Evolutionary conservation across 2,797 vertebrate species (phyloP), one percentile per base, ranked within the genome.

Genomic region (Fistularia commersonii): DNA sequence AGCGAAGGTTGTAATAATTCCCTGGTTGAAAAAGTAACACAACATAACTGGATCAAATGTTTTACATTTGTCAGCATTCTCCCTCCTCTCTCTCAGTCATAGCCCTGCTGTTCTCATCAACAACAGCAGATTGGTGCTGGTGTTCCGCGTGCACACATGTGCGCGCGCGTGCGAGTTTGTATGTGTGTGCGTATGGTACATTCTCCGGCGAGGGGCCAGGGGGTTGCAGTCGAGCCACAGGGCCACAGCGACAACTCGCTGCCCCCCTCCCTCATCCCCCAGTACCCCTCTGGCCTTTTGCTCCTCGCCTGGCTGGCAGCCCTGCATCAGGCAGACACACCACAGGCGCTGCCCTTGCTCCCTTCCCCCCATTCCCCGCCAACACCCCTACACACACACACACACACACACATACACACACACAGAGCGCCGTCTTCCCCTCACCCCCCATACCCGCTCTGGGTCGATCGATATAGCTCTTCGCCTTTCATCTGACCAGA

Each of bases 401-500:
- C 44, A 34, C 45, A 13, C 45, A 61, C 56, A 57, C 51, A 39
- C 38, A 51, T 37, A 50, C 43, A 51, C 50, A 43, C 48, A 57
- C 3, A 13, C 7, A 54, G 55, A n/a, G 31, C 66, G 67, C 45
- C 61, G 66, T 61, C n/a, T 23, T 47, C n/a, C 40, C 52, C 70
- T 57, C 65, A 10, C 11, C 38, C 57, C 44, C 53, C 12, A 64
- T 56, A 66, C 65, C 73, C 12, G 57, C 77, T 76, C 80, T 49
- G 76, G 57, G 72, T 64, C 80, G 80, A 91, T 91, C 90, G 64
- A 92, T 92, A 85, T 51, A 51, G 75, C 89, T 88, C 87, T 87
- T 89, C 70, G 85, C 84, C 91, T 91, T 91, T 91, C 85, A 91
- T 91, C 89, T 89, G 89, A 90, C 90, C 88, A 85, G 77, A 80